Evolutionary conservation across 2,113 vertebrate species (phyloP).

Genomic region (Shinisaurus crocodilurus): DNA sequence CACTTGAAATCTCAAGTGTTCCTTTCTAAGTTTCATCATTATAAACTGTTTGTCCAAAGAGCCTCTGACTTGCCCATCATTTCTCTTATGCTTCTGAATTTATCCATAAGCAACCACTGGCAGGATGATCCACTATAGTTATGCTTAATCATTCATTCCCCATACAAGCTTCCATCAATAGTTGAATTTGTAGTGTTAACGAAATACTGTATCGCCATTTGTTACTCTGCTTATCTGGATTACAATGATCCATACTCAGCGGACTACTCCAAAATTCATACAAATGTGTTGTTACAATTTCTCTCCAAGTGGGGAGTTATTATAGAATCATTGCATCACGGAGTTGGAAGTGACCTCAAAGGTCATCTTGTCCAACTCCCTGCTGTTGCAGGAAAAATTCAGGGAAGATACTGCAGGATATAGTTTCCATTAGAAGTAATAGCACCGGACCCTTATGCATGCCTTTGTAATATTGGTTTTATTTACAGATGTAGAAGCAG

Average conservation of each 20-base stretch:
- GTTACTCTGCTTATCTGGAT: not conserved
- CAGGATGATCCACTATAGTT: not conserved
- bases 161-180: no score
- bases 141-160: no score
- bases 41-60: not conserved
- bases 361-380: no score
- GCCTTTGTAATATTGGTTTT: no score
- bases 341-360: no score
- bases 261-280: not conserved
- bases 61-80: not conserved
- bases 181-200: not conserved
- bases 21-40: not conserved
- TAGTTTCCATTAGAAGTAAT: not conserved
- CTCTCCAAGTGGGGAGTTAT: not conserved
- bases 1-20: not conserved
- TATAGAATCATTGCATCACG: no score
- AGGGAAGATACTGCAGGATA: not conserved
- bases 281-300: not conserved
- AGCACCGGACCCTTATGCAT: not conserved
- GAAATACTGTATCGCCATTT: not conserved
- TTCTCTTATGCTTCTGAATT: not conserved
- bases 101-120: not conserved
- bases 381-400: not conserved
- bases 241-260: not conserved
- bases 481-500: not conserved